Evolutionary conservation across 2,797 vertebrate species (phyloP).

Genomic region (Apogon talboti): DNA sequence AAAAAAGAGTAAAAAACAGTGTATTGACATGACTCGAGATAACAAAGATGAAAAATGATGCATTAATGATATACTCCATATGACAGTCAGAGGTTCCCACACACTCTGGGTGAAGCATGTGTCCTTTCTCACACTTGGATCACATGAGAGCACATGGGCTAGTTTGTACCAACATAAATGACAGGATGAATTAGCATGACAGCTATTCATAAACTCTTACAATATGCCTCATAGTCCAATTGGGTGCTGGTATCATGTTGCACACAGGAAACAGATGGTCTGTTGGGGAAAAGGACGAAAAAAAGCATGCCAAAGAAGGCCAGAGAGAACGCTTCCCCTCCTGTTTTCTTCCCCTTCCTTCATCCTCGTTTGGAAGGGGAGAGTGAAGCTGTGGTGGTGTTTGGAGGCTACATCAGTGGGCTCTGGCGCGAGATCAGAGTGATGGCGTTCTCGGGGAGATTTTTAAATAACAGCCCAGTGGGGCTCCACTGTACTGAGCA

Average conservation of each 20-base stretch:
- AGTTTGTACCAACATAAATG: conserved; percentile 53
- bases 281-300: conserved; percentile 33
- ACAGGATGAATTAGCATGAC: conserved; percentile 47
- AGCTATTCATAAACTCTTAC: conserved; percentile 55
- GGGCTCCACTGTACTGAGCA: conserved; percentile 53
- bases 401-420: conserved; percentile 63
- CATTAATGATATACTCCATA: conserved; percentile 4
- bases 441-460: conserved; percentile 53
- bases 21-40: background rate
- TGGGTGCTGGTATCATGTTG: conserved; percentile 67
- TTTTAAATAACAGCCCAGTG: conserved; percentile 70
- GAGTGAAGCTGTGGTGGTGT: conserved; percentile 51
- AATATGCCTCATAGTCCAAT: conserved; percentile 44
- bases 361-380: conserved; percentile 57
- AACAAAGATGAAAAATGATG: conserved; percentile 20
- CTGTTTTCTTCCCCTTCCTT: conserved; percentile 36
- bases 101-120: conserved; percentile 20
- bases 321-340: conserved; percentile 47
- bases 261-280: conserved; percentile 82
- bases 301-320: conserved; percentile 67
- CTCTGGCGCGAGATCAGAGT: conserved; percentile 74
- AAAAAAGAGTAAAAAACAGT: background rate
- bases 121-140: conserved; percentile 42
- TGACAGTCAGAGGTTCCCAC: conserved; percentile 51
- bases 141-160: conserved; percentile 56